Evolutionary conservation across 1,140 invertebrate genomes (phyloP).

Genomic region (Apis dorsata): DNA sequence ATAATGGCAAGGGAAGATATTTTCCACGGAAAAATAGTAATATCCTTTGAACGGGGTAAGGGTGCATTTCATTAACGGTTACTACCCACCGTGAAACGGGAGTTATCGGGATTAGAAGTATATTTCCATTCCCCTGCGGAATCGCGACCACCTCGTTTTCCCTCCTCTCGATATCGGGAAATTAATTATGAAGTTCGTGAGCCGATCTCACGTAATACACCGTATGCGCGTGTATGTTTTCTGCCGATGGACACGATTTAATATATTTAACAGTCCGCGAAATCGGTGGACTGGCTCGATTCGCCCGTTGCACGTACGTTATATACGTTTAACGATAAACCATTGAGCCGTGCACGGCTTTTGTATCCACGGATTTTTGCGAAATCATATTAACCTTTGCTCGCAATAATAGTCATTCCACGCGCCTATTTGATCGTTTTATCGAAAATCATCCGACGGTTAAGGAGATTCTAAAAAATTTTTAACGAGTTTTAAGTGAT

Average conservation of each 20-base stretch:
- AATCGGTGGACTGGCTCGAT: constrained; percentile 14
- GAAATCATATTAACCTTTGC: constrained; percentile 31
- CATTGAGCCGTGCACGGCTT: constrained; percentile 29
- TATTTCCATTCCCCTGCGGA: not conserved
- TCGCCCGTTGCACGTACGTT: constrained; percentile 9
- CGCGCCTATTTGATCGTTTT: constrained; percentile 2
- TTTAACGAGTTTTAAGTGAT: not conserved
- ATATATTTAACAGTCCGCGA: constrained; percentile 52
- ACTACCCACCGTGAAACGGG: not conserved
- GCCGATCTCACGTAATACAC: not conserved
- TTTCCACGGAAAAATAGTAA: constrained; percentile 57
- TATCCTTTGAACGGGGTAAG: constrained; percentile 41
- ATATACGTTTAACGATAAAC: constrained; percentile 43
- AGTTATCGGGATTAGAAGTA: constrained; percentile 53
- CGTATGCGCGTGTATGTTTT: constrained; percentile 2
- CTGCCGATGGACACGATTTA: constrained; percentile 8
- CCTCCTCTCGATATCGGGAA: constrained; percentile 26
- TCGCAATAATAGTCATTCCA: constrained; percentile 9
- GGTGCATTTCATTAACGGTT: constrained; percentile 64
- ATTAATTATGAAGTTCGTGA: constrained; percentile 56
- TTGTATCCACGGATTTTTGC: constrained; percentile 27
- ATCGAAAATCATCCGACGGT: constrained; percentile 13
- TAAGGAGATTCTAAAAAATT: not conserved
- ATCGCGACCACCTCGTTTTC: not conserved
- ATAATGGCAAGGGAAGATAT: constrained; percentile 50